Base-by-base conservation (phyloP, 2,797 vertebrate species). In the Sebastes matsubarae region DNA sequence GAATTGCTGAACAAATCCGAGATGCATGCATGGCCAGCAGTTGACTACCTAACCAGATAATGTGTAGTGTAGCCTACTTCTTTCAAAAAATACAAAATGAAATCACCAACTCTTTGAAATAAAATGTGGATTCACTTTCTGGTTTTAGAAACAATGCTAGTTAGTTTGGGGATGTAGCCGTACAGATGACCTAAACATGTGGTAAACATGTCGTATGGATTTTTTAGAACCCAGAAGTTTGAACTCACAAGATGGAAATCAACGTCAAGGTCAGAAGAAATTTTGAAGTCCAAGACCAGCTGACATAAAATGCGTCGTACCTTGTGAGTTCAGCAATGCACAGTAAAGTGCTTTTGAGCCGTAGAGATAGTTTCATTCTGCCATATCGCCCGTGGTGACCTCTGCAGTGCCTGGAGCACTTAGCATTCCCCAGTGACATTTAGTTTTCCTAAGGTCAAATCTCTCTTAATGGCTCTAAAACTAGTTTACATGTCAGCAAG, bases 401-500 rank as follows among this genome's bases (percentile, higher is more conserved):
- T 86, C 75, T 81, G 72, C 63, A 57, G 27, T 71, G 65, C 68
- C 57, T 70, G 60, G 50, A 83, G 86, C 92, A 90, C 88, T 93
- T 89, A 87, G 29, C 14, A 2, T 70, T 54, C 91, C 88, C 88
- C 34, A 18, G 79, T 83, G 92, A 83, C 79, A 63, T 76, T 79
- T 64, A 58, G 77, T 71, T 85, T 89, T 79, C 57, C 72, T 75
- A 27, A 87, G 86, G 88, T 92, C 81, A 88, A 82, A 87, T 80
- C 68, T 60, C 58, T 80, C 64, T 57, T 89, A 89, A 90, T 90
- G 88, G 84, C 65, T 91, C 79, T 79, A 75, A 84, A 91, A 72
- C 88, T 84, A 71, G 83, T 85, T 88, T 80, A 82, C 65, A 80
- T 83, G 80, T 83, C 80, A 83, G 80, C 58, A 65, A 72, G 78